Conservation (phyloP, 1,140 invertebrate species). For the Drosophila prosaltans region DNA sequence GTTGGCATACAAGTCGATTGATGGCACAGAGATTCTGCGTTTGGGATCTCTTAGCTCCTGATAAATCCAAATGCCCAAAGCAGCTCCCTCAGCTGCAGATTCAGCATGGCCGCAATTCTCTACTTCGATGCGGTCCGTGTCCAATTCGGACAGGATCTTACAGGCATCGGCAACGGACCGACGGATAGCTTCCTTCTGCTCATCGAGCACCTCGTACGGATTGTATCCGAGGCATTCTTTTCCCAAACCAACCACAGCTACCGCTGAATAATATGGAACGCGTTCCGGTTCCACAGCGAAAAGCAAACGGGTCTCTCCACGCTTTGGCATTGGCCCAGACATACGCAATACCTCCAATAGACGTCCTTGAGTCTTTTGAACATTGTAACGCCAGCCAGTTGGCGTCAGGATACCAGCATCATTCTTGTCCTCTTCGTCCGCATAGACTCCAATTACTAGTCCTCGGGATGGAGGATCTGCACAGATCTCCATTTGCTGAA, state of each 20-base stretch:
- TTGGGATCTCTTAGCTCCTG: slow-evolving; percentile 81
- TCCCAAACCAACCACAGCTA: slow-evolving; percentile 89
- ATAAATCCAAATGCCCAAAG: slow-evolving; percentile 84
- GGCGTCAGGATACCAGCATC: slow-evolving; percentile 74
- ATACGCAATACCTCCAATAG: slow-evolving; percentile 74
- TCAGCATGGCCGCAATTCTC: slow-evolving; percentile 90
- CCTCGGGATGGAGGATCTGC: slow-evolving; percentile 77
- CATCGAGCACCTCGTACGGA: slow-evolving; percentile 87
- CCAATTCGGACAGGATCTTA: slow-evolving; percentile 70
- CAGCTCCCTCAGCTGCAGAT: slow-evolving; percentile 90
- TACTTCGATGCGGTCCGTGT: slow-evolving; percentile 87
- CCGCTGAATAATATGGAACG: slow-evolving; percentile 84
- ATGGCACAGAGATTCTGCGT: slow-evolving; percentile 51
- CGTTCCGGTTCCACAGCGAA: slow-evolving; percentile 84
- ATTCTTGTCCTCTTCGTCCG: slow-evolving; percentile 76
- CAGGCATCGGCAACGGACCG: slow-evolving; percentile 88
- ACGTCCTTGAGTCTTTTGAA: slow-evolving; percentile 74
- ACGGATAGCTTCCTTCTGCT: slow-evolving; percentile 88
- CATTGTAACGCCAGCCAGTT: slow-evolving; percentile 73
- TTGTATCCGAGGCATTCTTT: slow-evolving; percentile 86
- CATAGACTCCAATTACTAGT: slow-evolving; percentile 75
- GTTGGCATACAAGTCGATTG: slow-evolving; percentile 81
- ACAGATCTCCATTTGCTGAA: slow-evolving; percentile 77
- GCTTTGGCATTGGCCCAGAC: slow-evolving; percentile 78
- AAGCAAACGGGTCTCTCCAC: slow-evolving; percentile 70